Conservation (phyloP, 2,888 invertebrate species). For the Caenorhabditis doughertyi region DNA sequence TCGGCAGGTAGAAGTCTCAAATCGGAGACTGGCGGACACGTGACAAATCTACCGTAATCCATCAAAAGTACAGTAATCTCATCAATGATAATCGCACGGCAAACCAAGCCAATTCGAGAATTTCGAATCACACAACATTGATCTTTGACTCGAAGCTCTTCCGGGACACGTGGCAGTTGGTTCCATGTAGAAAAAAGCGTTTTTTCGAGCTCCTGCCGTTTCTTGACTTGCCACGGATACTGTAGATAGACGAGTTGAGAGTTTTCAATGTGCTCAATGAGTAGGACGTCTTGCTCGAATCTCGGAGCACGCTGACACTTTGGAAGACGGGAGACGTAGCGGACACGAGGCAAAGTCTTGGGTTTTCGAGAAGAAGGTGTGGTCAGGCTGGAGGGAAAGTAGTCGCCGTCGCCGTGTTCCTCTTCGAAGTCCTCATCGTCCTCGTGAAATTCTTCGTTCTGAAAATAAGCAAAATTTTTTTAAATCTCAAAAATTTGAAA, state of each 20-base stretch:
- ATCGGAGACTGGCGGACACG: neutral
- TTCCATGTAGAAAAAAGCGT: neutral
- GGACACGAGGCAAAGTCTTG: too few relatives aligned
- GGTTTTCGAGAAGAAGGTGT: too few relatives aligned
- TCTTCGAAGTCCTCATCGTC: conserved; percentile 66
- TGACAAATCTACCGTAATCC: conserved; percentile 48
- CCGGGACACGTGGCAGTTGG: conserved; percentile 6
- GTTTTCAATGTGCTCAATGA: conserved; percentile 52
- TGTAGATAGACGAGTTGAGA: conserved; percentile 57
- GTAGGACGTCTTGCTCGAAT: conserved; percentile 46
- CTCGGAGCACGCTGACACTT: conserved; percentile 50
- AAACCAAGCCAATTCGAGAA: neutral
- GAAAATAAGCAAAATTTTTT: conserved; percentile 42
- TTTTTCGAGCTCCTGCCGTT: conserved; percentile 13
- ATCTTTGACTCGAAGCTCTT: neutral
- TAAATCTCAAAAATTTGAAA: conserved; percentile 1
- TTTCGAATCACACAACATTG: conserved; percentile 38
- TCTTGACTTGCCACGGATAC: conserved; percentile 50
- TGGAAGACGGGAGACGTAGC: conserved; percentile 32
- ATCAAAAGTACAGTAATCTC: conserved; percentile 28
- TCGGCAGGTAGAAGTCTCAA: conserved; percentile 32
- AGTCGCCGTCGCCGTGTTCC: too few relatives aligned
- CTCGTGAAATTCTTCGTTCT: conserved; percentile 38
- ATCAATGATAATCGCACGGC: conserved; percentile 27
- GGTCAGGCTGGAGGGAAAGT: too few relatives aligned